Evolutionary conservation across 2,113 vertebrate species (phyloP), one percentile per base, ranked within the genome.

Genomic region (Fukomys damarensis): DNA sequence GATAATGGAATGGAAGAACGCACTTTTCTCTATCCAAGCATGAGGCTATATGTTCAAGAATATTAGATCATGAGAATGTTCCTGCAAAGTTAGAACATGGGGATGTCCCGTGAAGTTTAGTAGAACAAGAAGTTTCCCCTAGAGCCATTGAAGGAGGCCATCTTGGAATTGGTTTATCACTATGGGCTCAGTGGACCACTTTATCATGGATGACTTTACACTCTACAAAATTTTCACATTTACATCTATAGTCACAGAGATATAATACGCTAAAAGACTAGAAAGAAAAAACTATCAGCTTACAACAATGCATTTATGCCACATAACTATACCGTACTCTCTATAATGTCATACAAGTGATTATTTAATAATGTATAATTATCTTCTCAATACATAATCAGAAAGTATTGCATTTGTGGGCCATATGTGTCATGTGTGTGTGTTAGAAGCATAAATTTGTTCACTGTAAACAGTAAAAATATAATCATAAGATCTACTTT

Each of bases 401-500:
- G 38, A 80, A 86, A 86, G 24, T 30, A 91, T 32, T 35, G 1
- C 2, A 10, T 35, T 26, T 12, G 7, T 74, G 54, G 19, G 16
- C 5, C 46, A 22, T 56, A 2, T 65, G 12, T 81, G 76, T 52
- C 6, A 24, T 41, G 6, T 72, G 20, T 80, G 54, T 59, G 7
- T 49, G 22, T 79, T 80, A 49, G 41, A 85, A 24, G 30, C 6
- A 28, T 28, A 49, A 14, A 83, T 66, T 89, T 93, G 9, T 89
- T 96, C 54, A 32, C 26, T 83, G 32, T 20, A 83, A 84, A 74
- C 26, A 52, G 49, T 54, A 80, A 80, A 95, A 90, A 35, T 59
- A 49, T 6, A 28, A 83, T 89, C 66, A 89, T 63, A 79, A 66
- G 91, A 30, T 19, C 28, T 46, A 10, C 82, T 89, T 91, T 79